phyloP scores from a whole-genome alignment of 2,113 vertebrate species.

The Pelvicachromis taeniatus region DNA sequence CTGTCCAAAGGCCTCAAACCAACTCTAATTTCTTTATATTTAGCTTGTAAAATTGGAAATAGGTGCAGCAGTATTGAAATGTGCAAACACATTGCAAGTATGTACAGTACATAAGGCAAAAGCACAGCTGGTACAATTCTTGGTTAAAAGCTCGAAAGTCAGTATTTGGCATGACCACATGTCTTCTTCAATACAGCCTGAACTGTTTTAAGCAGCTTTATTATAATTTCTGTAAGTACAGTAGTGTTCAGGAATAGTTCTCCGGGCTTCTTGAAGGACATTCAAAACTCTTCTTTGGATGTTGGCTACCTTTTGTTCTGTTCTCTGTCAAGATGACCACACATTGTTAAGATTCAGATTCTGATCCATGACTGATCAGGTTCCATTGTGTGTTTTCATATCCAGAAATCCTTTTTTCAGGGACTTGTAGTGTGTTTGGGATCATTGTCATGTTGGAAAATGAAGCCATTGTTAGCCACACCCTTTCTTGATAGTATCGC shows the following conservation, averaged over 20 bases:
- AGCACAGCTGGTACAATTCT: neutral
- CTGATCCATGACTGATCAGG: neutral
- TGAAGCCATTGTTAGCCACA: neutral
- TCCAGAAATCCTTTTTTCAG: neutral
- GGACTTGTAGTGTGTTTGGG: neutral
- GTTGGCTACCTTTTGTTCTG: neutral
- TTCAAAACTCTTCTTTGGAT: neutral
- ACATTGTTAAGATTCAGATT: neutral
- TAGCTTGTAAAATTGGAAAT: neutral
- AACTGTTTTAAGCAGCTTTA: neutral
- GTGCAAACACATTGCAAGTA: neutral
- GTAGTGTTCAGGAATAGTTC: neutral
- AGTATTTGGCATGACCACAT: neutral
- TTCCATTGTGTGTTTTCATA: neutral
- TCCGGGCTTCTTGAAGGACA: neutral
- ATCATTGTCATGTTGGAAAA: neutral
- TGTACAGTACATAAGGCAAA: neutral
- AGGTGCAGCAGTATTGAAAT: neutral
- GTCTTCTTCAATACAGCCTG: neutral
- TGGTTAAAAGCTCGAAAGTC: neutral
- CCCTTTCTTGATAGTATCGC: neutral
- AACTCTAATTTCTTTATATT: neutral
- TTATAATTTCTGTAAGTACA: neutral
- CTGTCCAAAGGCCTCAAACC: neutral
- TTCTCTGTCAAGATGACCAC: neutral